A percentile compares a stretch with the other conserved stretches of the same genome.
These are phyloP conservation scores for Halisarca cf. caerulea DNA, from an alignment of 37 sponge, comb jelly and placozoan genomes.

Conservation along the genomic window DNA sequence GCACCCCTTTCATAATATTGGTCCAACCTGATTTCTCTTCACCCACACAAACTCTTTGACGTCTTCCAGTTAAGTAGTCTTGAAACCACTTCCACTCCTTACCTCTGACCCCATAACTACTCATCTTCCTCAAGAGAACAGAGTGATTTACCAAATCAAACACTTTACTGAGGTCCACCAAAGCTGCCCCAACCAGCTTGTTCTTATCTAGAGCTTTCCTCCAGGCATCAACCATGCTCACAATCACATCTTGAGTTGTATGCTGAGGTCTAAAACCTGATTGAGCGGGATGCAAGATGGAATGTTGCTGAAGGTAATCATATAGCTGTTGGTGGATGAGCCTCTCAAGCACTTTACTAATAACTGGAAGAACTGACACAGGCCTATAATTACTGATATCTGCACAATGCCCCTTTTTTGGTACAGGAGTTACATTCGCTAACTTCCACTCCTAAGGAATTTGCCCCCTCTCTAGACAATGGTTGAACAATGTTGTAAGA, in stretches of 20 bases:
- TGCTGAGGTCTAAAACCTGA: too few relatives aligned
- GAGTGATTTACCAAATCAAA: conserved; percentile 37
- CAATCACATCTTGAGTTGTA: conserved; percentile 41
- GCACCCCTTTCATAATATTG: conserved; percentile 26
- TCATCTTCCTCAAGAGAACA: conserved; percentile 32
- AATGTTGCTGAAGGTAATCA: too few relatives aligned
- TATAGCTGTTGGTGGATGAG: too few relatives aligned
- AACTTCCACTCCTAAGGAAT: too few relatives aligned
- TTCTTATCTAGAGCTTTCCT: conserved; percentile 39
- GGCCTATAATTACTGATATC: too few relatives aligned
- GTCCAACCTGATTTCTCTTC: conserved; percentile 4
- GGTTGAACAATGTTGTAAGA: too few relatives aligned
- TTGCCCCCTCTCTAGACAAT: too few relatives aligned
- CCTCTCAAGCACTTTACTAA: too few relatives aligned
- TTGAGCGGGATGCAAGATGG: too few relatives aligned
- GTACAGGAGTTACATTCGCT: too few relatives aligned
- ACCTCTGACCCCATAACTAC: conserved; percentile 25
- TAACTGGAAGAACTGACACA: too few relatives aligned
- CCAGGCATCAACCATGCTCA: conserved; percentile 31
- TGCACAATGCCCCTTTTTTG: too few relatives aligned
- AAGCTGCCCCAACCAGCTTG: conserved; percentile 19
- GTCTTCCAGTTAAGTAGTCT: conserved; percentile 12
- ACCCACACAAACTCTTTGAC: conserved; percentile 27
- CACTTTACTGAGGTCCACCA: conserved; percentile 34
- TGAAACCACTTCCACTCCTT: conserved; percentile 31